Percentiles rank a stretch among this genome's conserved stretches.
phyloP scores from a whole-genome alignment of 2,113 vertebrate genomes.

The Onychostruthus taczanowskii region DNA sequence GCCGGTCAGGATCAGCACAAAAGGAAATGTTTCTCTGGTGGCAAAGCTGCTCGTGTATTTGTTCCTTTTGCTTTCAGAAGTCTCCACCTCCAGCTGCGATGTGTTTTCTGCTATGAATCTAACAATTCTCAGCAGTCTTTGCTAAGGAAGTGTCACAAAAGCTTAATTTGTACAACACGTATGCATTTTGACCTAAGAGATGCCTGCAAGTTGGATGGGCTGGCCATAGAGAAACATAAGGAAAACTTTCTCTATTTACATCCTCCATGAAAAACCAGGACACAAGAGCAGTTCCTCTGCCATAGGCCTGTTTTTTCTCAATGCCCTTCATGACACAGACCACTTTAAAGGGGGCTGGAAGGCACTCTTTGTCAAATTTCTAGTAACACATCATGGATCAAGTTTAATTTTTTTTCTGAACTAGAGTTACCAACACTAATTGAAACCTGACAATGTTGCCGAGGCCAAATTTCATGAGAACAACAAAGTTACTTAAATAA shows the following conservation, averaged over 20 bases:
- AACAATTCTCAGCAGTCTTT: neutral
- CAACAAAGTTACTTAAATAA: constrained; percentile 53
- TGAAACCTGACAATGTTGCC: constrained; percentile 54
- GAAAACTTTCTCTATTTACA: constrained; percentile 37
- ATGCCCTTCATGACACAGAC: neutral
- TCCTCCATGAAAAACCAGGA: neutral
- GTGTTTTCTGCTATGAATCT: neutral
- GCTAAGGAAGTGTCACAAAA: neutral
- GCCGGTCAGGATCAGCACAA: neutral
- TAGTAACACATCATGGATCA: constrained; percentile 53
- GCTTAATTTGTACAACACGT: neutral
- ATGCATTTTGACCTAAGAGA: neutral
- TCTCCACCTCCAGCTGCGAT: constrained; percentile 19
- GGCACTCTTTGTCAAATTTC: constrained; percentile 56
- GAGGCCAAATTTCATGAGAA: constrained; percentile 55
- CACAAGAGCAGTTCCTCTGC: neutral
- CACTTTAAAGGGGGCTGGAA: constrained; percentile 42
- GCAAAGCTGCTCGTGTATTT: neutral
- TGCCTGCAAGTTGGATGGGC: neutral
- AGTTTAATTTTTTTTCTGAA: constrained; percentile 14
- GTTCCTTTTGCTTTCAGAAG: neutral
- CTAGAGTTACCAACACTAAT: constrained; percentile 44
- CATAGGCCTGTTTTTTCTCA: constrained; percentile 21
- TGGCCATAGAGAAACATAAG: neutral
- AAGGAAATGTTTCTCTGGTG: neutral